A percentile compares a stretch with the other conserved stretches of the same genome.
phyloP scores from a whole-genome alignment of 2,113 vertebrate genomes.

The Leptodactylus fuscus region DNA sequence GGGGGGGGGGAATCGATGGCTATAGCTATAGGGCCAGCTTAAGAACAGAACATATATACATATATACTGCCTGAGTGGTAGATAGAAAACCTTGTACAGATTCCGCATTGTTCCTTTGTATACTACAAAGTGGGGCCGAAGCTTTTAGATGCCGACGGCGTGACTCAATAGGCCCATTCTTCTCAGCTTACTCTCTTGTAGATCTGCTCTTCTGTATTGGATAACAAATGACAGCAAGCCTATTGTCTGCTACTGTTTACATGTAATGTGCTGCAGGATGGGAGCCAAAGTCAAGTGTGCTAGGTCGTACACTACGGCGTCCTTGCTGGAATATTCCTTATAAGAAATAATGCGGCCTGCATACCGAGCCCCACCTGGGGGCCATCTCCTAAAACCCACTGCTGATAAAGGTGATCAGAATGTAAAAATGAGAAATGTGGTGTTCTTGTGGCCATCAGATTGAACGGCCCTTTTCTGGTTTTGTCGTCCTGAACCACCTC shows the following conservation, averaged over 20 bases:
- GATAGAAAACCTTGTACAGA: not conserved
- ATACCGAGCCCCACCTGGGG: no score
- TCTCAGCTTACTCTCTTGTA: slow-evolving; percentile 14
- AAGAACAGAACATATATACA: not conserved
- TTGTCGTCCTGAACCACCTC: no score
- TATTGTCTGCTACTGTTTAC: slow-evolving; percentile 44
- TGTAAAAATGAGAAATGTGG: no score
- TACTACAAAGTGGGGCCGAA: slow-evolving; percentile 14
- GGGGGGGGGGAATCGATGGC: no score
- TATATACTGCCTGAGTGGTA: not conserved
- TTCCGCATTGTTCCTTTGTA: not conserved
- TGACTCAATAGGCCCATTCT: slow-evolving; percentile 43
- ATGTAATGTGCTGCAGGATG: slow-evolving; percentile 18
- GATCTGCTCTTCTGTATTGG: slow-evolving; percentile 44
- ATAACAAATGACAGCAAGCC: slow-evolving; percentile 37
- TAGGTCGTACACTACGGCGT: not conserved
- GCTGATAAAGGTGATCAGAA: no score
- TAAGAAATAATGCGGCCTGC: no score
- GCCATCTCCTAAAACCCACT: no score
- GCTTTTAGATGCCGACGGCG: slow-evolving; percentile 14
- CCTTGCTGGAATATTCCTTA: no score
- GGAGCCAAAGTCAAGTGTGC: slow-evolving; percentile 33
- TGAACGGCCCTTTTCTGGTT: no score
- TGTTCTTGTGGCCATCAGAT: no score
- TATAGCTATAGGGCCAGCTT: no score